Evolutionary conservation across 2,113 vertebrate species (phyloP).

Genomic region (Platysteira castanea): DNA sequence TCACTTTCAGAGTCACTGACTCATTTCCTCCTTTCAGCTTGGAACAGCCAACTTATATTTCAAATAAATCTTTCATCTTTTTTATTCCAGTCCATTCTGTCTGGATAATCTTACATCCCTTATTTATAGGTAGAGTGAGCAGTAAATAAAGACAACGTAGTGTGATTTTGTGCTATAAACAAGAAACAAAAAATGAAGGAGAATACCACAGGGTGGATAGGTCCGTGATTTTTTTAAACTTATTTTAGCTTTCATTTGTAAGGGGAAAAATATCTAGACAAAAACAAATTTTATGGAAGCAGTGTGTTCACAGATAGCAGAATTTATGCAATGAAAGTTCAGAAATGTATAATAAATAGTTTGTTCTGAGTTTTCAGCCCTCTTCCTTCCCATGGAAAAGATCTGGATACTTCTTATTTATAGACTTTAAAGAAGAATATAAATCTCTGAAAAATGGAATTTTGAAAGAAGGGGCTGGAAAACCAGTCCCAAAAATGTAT

Average conservation of each 20-base stretch:
- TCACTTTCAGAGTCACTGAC: background rate
- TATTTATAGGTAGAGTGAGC: constrained; percentile 16
- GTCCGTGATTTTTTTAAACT: background rate
- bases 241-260: constrained; percentile 12
- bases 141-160: constrained; percentile 27
- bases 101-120: background rate
- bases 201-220: background rate
- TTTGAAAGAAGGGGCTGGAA: constrained; percentile 46
- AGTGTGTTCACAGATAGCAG: background rate
- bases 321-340: constrained; percentile 37
- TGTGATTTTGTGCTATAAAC: background rate
- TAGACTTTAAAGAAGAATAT: constrained; percentile 60
- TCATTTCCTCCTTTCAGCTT: background rate
- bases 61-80: constrained; percentile 27
- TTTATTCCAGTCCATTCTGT: background rate
- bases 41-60: background rate
- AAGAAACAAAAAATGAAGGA: background rate
- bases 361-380: constrained; percentile 25
- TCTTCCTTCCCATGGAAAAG: background rate
- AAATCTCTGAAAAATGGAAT: constrained; percentile 63
- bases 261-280: background rate
- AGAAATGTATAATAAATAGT: constrained; percentile 43
- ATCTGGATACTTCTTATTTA: constrained; percentile 55
- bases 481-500: constrained; percentile 59
- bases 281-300: constrained; percentile 6